Evolutionary conservation across 2,888 invertebrate genomes (phyloP), one percentile per base, ranked within the genome.

Genomic region (Ferrisia virgata): DNA sequence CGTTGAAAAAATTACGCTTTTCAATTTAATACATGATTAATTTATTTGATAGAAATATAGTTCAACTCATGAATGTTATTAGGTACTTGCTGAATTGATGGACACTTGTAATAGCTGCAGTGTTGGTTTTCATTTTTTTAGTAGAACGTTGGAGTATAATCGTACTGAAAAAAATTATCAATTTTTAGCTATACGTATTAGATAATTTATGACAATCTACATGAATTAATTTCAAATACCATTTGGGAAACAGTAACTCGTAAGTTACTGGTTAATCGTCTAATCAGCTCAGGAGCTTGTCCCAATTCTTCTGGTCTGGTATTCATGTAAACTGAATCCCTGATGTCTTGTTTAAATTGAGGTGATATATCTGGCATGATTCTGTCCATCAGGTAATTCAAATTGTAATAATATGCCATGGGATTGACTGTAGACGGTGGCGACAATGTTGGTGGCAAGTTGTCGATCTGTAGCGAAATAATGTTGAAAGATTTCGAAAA

Each of bases 181-280:
- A 58, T 9, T 9, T 25, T 58, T 11, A 58, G 1, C 2, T 0
- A 15, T 72, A 33, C 11, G 69, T 15, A 25, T 15, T 15, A 5
- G 15, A n/a, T 15, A 6, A 5, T 33, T 72, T 15, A 33, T 8
- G 25, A 18, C 72, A 18, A 36, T 31, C 13, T 33, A 13, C 11
- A n/a, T n/a, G 22, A 76, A 36, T 28, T 53, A 36, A 36, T 18
- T 81, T 53, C 4, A 31, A 22, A n/a, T 83, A 83, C 83, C 83
- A 83, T 83, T 36, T 83, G 28, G 11, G 83, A 83, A 40, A 83
- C 25, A 11, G 43, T 76, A 76, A n/a, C 28, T 18, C 83, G 72
- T 40, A 76, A 39, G n/a, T 83, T 83, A 15, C 28, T 36, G 0
- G 25, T 72, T n/a, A 83, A 43, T 72, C 47, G 22, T 40, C 69